Percentiles rank a stretch among this genome's conserved stretches.
These are phyloP conservation scores for Nomada goodeniana DNA, from an alignment of 2,888 invertebrate genomes.

Conservation along the genomic window DNA sequence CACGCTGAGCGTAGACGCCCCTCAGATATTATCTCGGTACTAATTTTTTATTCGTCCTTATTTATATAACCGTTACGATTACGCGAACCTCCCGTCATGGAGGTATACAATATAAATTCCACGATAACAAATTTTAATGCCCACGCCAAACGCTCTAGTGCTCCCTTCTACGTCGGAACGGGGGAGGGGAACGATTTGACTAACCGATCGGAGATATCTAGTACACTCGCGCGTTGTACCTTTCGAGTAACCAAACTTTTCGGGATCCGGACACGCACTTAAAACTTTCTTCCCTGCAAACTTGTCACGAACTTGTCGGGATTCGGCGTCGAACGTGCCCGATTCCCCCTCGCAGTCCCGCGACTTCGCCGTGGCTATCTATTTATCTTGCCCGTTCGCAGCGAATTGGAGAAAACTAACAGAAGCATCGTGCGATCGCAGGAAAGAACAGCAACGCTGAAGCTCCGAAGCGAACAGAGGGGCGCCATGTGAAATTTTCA, in stretches of 20 bases:
- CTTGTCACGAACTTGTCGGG: constrained; percentile 24
- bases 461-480: background rate
- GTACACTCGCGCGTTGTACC: background rate
- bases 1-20: constrained; percentile 50
- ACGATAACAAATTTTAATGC: constrained; percentile 6
- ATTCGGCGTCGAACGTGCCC: constrained; percentile 29
- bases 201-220: constrained; percentile 1
- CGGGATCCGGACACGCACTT: constrained; percentile 58
- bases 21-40: constrained; percentile 45
- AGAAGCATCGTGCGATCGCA: background rate
- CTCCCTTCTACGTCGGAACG: background rate
- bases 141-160: background rate
- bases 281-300: constrained; percentile 54
- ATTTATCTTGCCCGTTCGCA: constrained; percentile 18
- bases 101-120: constrained; percentile 14
- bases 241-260: constrained; percentile 32
- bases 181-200: constrained; percentile 9
- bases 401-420: background rate
- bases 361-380: constrained; percentile 7
- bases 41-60: constrained; percentile 35
- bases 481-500: constrained; percentile 28
- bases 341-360: constrained; percentile 7
- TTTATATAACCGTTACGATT: constrained; percentile 45
- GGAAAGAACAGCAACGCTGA: background rate
- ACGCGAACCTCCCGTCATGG: background rate